phyloP scores from a whole-genome alignment of 1,140 invertebrate genomes.

The Aphaenogaster floridana region DNA sequence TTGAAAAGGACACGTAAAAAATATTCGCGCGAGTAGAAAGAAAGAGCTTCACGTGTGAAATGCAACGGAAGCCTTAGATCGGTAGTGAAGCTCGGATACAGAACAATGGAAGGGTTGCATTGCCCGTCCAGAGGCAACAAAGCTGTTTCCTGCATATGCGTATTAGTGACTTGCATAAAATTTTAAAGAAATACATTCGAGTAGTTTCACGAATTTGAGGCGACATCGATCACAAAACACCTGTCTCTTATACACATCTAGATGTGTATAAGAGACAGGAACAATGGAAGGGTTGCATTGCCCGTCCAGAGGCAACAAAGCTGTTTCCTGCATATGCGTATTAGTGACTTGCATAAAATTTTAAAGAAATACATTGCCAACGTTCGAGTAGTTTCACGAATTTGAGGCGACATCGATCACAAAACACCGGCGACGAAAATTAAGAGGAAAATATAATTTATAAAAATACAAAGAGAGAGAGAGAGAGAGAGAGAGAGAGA shows the following conservation, averaged over 20 bases:
- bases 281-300: conserved; percentile 54
- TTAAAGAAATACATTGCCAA: conserved; percentile 13
- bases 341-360: conserved; percentile 9
- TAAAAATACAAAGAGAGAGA: background rate
- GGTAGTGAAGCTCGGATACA: conserved; percentile 71
- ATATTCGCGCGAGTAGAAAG: conserved; percentile 8
- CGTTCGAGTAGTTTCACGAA: background rate
- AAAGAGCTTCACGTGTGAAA: conserved; percentile 36
- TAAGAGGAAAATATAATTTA: background rate
- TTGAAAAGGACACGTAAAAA: background rate
- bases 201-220: background rate
- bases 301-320: conserved; percentile 39
- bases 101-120: conserved; percentile 56
- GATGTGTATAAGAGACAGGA: no score
- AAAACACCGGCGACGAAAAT: conserved; percentile 22
- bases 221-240: conserved; percentile 23
- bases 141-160: conserved; percentile 25
- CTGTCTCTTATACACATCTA: no score
- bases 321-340: conserved; percentile 20
- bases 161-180: conserved; percentile 4
- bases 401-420: conserved; percentile 23
- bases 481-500: background rate
- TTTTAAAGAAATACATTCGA: conserved; percentile 17
- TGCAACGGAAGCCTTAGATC: conserved; percentile 78
- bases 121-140: conserved; percentile 39